Percentiles rank a stretch among this genome's conserved stretches.
Evolutionary conservation across 1,140 invertebrate species (phyloP).

Genomic region (Hycleus cichorii): DNA sequence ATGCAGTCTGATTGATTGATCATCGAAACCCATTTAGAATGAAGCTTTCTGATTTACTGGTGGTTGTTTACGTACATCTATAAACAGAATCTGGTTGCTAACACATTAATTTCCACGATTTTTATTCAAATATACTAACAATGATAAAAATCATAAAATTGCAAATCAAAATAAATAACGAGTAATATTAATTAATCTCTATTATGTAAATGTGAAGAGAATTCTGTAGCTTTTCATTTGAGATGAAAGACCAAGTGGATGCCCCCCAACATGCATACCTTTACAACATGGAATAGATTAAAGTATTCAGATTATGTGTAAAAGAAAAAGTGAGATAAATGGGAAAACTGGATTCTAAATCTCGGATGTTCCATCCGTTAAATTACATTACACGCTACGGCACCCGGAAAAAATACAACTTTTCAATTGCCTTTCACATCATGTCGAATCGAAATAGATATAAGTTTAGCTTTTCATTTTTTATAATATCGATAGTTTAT

Average conservation of each 20-base stretch:
- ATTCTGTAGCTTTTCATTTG: not conserved
- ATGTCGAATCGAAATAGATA: not conserved
- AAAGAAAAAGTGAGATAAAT: conserved; percentile 12
- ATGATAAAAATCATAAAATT: not conserved
- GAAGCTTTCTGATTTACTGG: not conserved
- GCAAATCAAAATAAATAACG: not conserved
- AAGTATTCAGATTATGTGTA: conserved; percentile 8
- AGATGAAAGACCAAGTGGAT: not conserved
- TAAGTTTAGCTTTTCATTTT: not conserved
- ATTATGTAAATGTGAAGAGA: too few relatives aligned
- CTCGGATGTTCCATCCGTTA: conserved; percentile 3
- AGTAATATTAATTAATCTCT: too few relatives aligned
- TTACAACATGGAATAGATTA: conserved; percentile 3
- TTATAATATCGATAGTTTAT: not conserved
- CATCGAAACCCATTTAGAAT: too few relatives aligned
- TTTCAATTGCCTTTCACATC: conserved; percentile 1
- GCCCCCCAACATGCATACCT: too few relatives aligned
- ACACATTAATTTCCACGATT: not conserved
- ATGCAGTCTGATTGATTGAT: conserved; percentile 2
- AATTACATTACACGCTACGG: conserved; percentile 7
- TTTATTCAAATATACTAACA: not conserved
- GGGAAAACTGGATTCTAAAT: conserved; percentile 9
- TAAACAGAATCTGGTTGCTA: conserved; percentile 1
- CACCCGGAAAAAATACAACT: conserved; percentile 8
- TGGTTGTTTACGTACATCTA: conserved; percentile 2